Conservation (phyloP, 2,113 vertebrate species). For the Furnarius figulus region DNA sequence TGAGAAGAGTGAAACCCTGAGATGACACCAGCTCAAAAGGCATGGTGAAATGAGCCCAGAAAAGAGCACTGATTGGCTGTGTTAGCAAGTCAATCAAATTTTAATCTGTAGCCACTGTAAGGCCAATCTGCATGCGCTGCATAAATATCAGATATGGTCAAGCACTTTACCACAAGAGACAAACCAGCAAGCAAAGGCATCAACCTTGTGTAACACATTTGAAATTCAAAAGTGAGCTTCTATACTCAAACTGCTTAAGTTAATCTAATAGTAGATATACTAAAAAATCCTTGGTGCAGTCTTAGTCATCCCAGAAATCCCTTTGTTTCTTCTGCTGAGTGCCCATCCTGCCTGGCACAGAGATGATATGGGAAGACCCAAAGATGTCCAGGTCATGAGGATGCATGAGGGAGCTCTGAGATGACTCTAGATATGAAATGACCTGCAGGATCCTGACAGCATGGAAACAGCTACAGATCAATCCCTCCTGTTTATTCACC, state of each 20-base stretch:
- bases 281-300: neutral
- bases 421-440: neutral
- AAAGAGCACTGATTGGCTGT: neutral
- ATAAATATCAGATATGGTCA: neutral
- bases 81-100: neutral
- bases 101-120: neutral
- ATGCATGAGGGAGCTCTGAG: neutral
- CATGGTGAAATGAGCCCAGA: neutral
- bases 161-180: neutral
- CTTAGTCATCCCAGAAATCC: neutral
- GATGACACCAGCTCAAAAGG: neutral
- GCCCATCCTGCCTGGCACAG: neutral
- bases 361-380: neutral
- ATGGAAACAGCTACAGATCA: neutral
- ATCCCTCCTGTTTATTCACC: neutral
- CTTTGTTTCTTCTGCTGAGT: neutral
- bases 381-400: neutral
- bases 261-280: neutral
- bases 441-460: neutral
- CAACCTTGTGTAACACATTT: neutral
- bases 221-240: neutral
- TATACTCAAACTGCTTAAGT: neutral
- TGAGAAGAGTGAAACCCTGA: neutral
- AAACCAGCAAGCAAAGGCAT: neutral
- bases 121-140: neutral